Conservation (phyloP, 1,140 invertebrate genomes). For the Pseudomyrmex sp. region DNA sequence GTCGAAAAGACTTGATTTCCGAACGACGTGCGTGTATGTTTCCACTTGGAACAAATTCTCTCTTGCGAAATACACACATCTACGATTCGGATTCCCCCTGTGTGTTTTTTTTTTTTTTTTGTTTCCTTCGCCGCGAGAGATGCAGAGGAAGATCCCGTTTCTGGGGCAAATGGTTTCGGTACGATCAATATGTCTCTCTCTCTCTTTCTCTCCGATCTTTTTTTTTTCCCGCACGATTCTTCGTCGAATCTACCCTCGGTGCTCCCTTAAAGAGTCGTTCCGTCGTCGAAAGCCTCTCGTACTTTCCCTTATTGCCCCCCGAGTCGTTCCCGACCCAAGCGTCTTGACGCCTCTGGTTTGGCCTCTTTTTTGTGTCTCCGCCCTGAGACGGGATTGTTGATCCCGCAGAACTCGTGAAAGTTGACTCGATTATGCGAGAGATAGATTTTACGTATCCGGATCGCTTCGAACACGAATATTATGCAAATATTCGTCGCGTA, state of each 20-base stretch:
- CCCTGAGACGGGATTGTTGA: constrained; percentile 9
- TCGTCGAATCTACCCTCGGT: constrained; percentile 9
- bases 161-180: constrained; percentile 69
- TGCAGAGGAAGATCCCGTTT: constrained; percentile 22
- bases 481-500: constrained; percentile 20
- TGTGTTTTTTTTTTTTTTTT: neutral
- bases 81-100: neutral
- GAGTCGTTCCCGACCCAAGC: neutral
- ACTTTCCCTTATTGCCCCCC: constrained; percentile 25
- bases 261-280: constrained; percentile 38
- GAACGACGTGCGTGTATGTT: neutral
- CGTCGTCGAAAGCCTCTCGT: constrained; percentile 34
- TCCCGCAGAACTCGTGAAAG: constrained; percentile 43
- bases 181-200: constrained; percentile 69
- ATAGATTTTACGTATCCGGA: constrained; percentile 5
- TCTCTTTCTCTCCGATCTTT: neutral
- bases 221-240: neutral
- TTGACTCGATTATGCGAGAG: constrained; percentile 41
- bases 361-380: constrained; percentile 33
- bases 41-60: neutral
- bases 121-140: neutral
- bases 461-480: neutral
- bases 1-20: constrained; percentile 21
- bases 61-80: neutral
- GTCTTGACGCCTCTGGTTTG: constrained; percentile 9